Base-by-base conservation (phyloP, 2,113 vertebrate genomes). In the Aptenodytes patagonicus region DNA sequence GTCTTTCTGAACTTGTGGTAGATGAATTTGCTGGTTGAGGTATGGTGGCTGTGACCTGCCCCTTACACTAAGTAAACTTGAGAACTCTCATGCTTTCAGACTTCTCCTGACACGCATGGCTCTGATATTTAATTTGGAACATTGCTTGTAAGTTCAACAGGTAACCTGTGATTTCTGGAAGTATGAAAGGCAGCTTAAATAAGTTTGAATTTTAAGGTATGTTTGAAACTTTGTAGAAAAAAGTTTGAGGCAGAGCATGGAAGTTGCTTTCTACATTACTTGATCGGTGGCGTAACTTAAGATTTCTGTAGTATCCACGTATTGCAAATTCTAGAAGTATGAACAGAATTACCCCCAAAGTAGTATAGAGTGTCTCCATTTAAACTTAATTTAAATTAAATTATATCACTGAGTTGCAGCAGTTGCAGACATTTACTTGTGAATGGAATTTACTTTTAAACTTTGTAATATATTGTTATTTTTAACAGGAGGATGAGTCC, bases 401-500 rank as follows among this genome's bases (percentile, higher is more conserved):
- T 6, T 3, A 9, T 87, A 16, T 68, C 8, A 28, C 14, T 69
- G 47, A 91, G 54, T 69, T 70, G 13, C 34, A 84, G 60, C 7
- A 21, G 46, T 85, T 90, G 19, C 36, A 29, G 40, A 38, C 16
- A 26, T 58, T 24, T 62, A n/a, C 26, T 70, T 82, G 22, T 87
- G 60, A 54, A 36, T 62, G 34, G 34, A 79, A 49, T 81, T 85
- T 18, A 51, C 38, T 76, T 95, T 44, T 34, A 51, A 58, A 38
- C 46, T 92, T 66, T 55, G 6, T 77, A 81, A 91, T 60, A 34
- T 80, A 10, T 66, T 19, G 82, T 72, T 82, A 36, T 75, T 90
- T 77, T 96, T 94, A 66, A 95, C 91, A 96, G 94, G 83, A 97
- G 91, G 96, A 96, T 44, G 97, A 97, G 2, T 95, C 97, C 66